phyloP scores from a whole-genome alignment of 2,888 invertebrate genomes.

The Doris montereyensis region DNA sequence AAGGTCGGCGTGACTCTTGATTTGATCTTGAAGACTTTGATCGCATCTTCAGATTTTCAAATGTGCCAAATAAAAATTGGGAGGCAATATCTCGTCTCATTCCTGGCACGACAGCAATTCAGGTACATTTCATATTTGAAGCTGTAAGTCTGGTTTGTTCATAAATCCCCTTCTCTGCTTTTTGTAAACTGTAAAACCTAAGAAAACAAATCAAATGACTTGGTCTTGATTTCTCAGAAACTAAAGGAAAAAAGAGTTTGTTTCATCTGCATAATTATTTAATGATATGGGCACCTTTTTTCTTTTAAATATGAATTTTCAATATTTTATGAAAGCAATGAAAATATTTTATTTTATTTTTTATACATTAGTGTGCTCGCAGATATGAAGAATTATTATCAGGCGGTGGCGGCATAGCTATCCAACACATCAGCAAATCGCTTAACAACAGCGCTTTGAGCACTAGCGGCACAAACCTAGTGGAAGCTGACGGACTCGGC shows the following conservation, averaged over 20 bases:
- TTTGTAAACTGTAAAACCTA: too few relatives aligned
- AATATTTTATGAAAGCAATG: constrained; percentile 3
- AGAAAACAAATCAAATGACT: too few relatives aligned
- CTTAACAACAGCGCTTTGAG: constrained; percentile 5
- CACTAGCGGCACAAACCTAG: constrained; percentile 43
- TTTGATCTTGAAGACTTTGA: constrained; percentile 65
- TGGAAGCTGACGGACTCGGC: constrained; percentile 51
- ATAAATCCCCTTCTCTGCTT: too few relatives aligned
- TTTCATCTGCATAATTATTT: too few relatives aligned
- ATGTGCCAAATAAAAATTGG: constrained; percentile 67
- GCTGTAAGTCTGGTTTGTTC: too few relatives aligned
- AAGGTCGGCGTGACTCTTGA: constrained; percentile 59
- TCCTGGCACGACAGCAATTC: constrained; percentile 66
- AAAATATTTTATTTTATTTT: constrained; percentile 3
- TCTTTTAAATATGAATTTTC: constrained; percentile 1
- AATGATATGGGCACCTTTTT: too few relatives aligned
- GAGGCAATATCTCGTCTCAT: constrained; percentile 65
- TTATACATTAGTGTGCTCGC: constrained; percentile 52
- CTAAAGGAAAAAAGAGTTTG: too few relatives aligned
- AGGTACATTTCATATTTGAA: constrained; percentile 55
- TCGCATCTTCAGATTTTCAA: constrained; percentile 62
- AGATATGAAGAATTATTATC: constrained; percentile 62
- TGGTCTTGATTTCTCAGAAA: too few relatives aligned
- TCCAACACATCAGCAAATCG: constrained; percentile 36
- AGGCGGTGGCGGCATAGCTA: constrained; percentile 46